Evolutionary conservation across 2,113 vertebrate genomes (phyloP).

Genomic region (Ictalurus punctatus): DNA sequence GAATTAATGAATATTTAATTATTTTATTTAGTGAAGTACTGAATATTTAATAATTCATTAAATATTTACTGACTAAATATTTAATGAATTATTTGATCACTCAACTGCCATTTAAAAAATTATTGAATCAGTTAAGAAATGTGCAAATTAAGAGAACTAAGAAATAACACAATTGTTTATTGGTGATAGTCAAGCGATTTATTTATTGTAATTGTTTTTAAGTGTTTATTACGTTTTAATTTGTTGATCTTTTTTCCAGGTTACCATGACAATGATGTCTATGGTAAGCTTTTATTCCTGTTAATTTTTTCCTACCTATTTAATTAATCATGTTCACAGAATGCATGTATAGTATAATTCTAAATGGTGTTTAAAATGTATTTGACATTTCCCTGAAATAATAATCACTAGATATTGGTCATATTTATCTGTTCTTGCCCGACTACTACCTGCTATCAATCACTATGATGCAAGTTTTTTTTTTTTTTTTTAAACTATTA

Average conservation of each 20-base stretch:
- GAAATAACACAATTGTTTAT: background rate
- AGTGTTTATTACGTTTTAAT: background rate
- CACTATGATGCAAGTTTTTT: background rate
- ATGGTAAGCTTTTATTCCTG: constrained; percentile 57
- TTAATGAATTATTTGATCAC: background rate
- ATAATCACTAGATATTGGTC: background rate
- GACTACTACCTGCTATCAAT: background rate
- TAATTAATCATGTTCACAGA: background rate
- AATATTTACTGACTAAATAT: background rate
- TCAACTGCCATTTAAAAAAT: background rate
- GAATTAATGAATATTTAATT: background rate
- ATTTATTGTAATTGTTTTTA: background rate
- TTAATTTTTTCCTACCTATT: background rate
- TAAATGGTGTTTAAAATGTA: background rate
- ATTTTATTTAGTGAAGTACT: too few species aligned
- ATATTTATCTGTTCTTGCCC: background rate
- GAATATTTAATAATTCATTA: too few species aligned
- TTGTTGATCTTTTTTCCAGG: constrained; percentile 42
- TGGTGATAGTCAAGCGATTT: background rate
- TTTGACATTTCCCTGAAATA: background rate
- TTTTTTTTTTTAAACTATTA: background rate
- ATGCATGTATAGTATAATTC: background rate
- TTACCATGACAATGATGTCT: constrained; percentile 35
- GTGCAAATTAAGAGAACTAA: background rate
- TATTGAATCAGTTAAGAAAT: background rate